Conservation (phyloP, 2,113 vertebrate species). For the Columba janthina region DNA sequence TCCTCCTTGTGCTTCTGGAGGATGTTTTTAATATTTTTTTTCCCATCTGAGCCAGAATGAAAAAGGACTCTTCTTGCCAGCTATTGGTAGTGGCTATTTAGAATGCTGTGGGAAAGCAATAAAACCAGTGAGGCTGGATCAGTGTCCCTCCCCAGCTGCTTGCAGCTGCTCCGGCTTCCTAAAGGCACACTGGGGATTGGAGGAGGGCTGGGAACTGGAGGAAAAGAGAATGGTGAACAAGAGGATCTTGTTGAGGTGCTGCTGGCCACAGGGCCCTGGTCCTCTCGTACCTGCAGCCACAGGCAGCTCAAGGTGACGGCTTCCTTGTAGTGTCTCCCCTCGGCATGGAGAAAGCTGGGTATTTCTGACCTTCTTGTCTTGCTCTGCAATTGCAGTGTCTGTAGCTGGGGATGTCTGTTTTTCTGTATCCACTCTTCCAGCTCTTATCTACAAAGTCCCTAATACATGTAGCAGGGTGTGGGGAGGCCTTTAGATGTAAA, state of each 20-base stretch:
- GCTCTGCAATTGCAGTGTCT: not conserved
- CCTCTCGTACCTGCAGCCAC: not conserved
- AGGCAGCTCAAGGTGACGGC: not conserved
- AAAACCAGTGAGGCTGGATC: not conserved
- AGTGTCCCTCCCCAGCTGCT: not conserved
- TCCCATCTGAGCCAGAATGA: not conserved
- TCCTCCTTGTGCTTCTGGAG: not conserved
- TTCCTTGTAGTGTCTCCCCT: not conserved
- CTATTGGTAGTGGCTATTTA: not conserved
- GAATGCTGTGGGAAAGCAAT: not conserved
- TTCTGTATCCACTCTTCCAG: not conserved
- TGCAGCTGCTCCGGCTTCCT: not conserved
- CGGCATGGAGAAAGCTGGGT: not conserved
- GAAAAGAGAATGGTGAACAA: not conserved
- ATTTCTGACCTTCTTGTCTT: not conserved
- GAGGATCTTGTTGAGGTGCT: not conserved
- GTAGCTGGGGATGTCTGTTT: not conserved
- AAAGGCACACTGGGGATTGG: fast-evolving
- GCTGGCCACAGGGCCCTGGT: not conserved
- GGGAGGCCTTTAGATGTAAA: not conserved
- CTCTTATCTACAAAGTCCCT: not conserved
- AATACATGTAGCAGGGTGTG: not conserved
- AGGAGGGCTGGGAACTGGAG: not conserved
- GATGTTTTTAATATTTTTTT: not conserved
- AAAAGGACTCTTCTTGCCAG: not conserved